A percentile compares a stretch with the other conserved stretches of the same genome.
Conservation (phyloP, 2,888 invertebrate species). For the Rosalia funebris region DNA sequence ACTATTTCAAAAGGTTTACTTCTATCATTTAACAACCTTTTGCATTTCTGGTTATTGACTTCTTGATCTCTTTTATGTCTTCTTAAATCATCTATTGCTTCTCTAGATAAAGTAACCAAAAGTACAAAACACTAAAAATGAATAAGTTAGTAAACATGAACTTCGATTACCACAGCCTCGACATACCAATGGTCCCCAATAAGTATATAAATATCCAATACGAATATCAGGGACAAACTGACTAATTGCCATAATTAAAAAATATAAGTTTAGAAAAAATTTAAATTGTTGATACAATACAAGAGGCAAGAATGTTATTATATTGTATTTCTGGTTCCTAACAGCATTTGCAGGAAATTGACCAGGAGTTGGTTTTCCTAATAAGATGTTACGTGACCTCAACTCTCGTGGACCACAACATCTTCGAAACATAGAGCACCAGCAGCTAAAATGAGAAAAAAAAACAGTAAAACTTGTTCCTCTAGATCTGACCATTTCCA, state of each 20-base stretch:
- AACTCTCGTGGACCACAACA: slow-evolving; percentile 80
- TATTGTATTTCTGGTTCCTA: slow-evolving; percentile 97
- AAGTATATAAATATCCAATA: slow-evolving; percentile 98
- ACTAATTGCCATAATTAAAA: slow-evolving; percentile 96
- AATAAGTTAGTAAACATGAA: not conserved
- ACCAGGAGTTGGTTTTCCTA: slow-evolving; percentile 81
- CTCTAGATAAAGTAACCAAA: slow-evolving; percentile 93
- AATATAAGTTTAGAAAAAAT: slow-evolving; percentile 98
- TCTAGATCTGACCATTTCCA: too few species aligned
- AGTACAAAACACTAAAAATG: slow-evolving; percentile 85
- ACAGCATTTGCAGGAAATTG: slow-evolving; percentile 96
- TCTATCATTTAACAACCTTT: slow-evolving; percentile 74
- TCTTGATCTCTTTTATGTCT: slow-evolving; percentile 93
- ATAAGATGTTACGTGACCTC: slow-evolving; percentile 78
- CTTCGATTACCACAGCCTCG: not conserved
- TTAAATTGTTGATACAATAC: slow-evolving; percentile 99
- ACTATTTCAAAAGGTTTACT: slow-evolving; percentile 74
- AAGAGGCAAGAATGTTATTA: slow-evolving; percentile 87
- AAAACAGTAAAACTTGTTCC: not conserved
- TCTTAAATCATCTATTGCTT: slow-evolving; percentile 95
- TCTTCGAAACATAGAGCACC: slow-evolving; percentile 77
- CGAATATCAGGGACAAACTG: slow-evolving; percentile 97
- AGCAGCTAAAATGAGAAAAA: slow-evolving; percentile 72
- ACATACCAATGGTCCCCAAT: slow-evolving; percentile 94
- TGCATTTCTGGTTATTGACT: slow-evolving; percentile 94